Base-by-base conservation (phyloP, 2,113 vertebrate species). In the Rissa tridactyla region DNA sequence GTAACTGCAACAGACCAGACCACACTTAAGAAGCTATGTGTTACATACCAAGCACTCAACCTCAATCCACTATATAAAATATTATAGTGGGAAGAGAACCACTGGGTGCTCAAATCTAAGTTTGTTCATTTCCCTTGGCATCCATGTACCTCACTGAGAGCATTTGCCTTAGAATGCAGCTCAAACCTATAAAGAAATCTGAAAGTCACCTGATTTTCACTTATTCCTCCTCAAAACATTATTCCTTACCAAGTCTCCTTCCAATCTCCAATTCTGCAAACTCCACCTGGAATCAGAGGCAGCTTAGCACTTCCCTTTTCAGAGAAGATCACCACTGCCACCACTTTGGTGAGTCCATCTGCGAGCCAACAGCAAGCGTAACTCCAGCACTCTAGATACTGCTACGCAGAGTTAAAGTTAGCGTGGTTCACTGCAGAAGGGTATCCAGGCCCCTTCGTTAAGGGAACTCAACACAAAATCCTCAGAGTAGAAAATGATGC, bases 21-120 rank as follows among this genome's bases (percentile, higher is more conserved):
- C 47, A 62, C 72, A 7, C 51, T 61, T 49, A 11, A 26, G 36
- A 11, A 22, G 14, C 8, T 4, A 10, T 3, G 9, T 13, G 40
- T 32, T n/a, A 44, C 2, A 21, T 10, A 13, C 16, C 54, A 10
- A n/a, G 46, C 55, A 10, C 6, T 38, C 19, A 16, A 36, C 69
- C 70, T 44, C 6, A 13, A 16, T 6, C 42, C 13, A 1, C 12
- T 29, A 5, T 2, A 6, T 22, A 25, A 51, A 55, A 13, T 16
- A 27, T 3, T 27, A 13, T 0, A 3, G 55, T 1, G 62, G 65
- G 32, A 17, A 34, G 10, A 70, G 54, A n/a, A 32, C 6, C 32
- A 12, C 32, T 10, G 40, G 73, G 16, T 13, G 40, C 40, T 46
- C 52, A 9, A 22, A 15, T 3, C 1, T 3, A 12, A 22, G n/a